phyloP scores from a whole-genome alignment of 1,140 invertebrate species.

The Pogonomyrmex barbatus region DNA sequence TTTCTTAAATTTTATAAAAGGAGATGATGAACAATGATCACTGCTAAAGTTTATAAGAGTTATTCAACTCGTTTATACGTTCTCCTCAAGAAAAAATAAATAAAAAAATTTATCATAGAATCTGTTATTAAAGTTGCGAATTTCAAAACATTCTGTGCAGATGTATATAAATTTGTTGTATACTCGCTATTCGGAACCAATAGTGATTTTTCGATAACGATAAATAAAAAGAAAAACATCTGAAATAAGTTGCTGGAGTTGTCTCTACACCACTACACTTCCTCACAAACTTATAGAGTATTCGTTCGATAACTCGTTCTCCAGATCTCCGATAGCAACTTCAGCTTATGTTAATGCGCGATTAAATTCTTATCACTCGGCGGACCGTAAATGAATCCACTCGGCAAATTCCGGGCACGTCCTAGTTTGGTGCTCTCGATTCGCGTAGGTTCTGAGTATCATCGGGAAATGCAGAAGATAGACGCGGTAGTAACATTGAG shows the following conservation, averaged over 20 bases:
- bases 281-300: constrained; percentile 36
- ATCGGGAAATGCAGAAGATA: constrained; percentile 40
- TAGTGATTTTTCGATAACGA: not conserved
- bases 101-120: not conserved
- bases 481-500: not conserved
- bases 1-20: not conserved
- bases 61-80: not conserved
- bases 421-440: constrained; percentile 58
- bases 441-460: constrained; percentile 43
- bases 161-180: constrained; percentile 23
- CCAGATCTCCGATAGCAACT: constrained; percentile 57
- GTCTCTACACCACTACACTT: constrained; percentile 4
- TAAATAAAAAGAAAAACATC: not conserved
- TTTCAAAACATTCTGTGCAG: not conserved
- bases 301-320: constrained; percentile 55
- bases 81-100: constrained; percentile 11
- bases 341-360: constrained; percentile 72
- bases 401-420: constrained; percentile 68
- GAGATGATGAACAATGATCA: not conserved
- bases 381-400: constrained; percentile 73
- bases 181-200: not conserved
- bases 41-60: not conserved
- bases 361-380: constrained; percentile 76
- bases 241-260: constrained; percentile 40
- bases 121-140: constrained; percentile 34